Conservation (phyloP, 2,797 vertebrate species). For the Myripristis jacobus region DNA sequence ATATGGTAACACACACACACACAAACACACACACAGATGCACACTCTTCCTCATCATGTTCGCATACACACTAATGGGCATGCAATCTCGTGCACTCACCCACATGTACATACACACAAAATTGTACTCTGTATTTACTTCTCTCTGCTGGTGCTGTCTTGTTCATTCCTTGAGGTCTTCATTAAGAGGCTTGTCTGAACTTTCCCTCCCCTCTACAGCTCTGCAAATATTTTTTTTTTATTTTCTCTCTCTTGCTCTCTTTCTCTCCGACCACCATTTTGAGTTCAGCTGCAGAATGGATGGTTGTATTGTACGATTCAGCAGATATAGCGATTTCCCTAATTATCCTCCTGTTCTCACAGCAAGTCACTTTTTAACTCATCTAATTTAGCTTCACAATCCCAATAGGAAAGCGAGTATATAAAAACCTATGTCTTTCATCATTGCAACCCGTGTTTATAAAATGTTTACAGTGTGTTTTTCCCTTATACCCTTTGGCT, state of each 20-base stretch:
- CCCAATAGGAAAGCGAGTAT: constrained; percentile 53
- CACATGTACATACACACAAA: constrained; percentile 13
- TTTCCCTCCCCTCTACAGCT: constrained; percentile 23
- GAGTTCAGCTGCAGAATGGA: constrained; percentile 35
- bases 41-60: constrained; percentile 2
- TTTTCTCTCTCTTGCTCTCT: constrained; percentile 1
- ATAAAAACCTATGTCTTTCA: constrained; percentile 55
- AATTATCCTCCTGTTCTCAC: constrained; percentile 6
- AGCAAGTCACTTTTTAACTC: constrained; percentile 22
- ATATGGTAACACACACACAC: constrained; percentile 17
- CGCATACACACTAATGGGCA: too few relatives aligned
- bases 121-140: constrained; percentile 41
- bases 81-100: constrained; percentile 12
- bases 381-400: constrained; percentile 29
- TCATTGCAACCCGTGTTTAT: constrained; percentile 51
- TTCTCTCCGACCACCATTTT: constrained; percentile 43
- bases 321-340: constrained; percentile 38
- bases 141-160: constrained; percentile 69
- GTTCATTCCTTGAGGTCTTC: constrained; percentile 71
- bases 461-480: constrained; percentile 62
- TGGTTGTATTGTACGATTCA: constrained; percentile 26
- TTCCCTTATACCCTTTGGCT: constrained; percentile 34
- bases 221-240: constrained; percentile 10
- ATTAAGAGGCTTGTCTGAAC: constrained; percentile 58
- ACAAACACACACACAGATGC: constrained; percentile 27